Base-by-base conservation (phyloP, 1,140 invertebrate genomes). In the Aphelinus atriplicis region DNA sequence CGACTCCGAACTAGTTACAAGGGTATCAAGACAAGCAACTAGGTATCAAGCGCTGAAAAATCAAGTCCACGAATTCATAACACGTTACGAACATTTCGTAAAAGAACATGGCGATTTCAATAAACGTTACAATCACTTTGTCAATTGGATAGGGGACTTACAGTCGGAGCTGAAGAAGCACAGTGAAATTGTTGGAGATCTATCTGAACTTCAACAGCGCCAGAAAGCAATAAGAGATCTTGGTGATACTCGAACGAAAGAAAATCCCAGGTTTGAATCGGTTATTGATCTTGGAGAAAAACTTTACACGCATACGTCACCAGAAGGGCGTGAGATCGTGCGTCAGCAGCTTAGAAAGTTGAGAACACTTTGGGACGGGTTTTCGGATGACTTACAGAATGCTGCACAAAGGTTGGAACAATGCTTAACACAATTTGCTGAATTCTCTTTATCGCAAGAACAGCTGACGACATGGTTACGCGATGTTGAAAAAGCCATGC, bases 401-500 rank as follows among this genome's bases (percentile, higher is more conserved):
- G 91, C 93, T 3, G 92, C 92, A 45, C 93, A 94, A 67, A 94
- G 94, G 83, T 87, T 98, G 42, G 96, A 98, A 83, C 93, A 95
- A 70, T 97, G 96, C 83, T 88, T 98, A 1, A 89, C 94, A 77
- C 95, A 97, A 81, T 96, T 97, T 79, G 93, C 93, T n/a, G 95
- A 97, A 79, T 95, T 97, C 84, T 93, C 93, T 58, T 84, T 94
- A 75, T 92, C 94, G 47, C 94, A 98, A 89, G 96, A 98, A 83
- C 95, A 97, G 84, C 85, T 98, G 10, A 96, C 95, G 0, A 94
- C 95, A 83, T 98, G 97, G 97, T 84, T 98, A 1, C 92, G 94
- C 81, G 95, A 97, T 82, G 95, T 97, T 6, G 96, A 98, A 84
- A 91, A 93, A 78, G 94, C 95, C 2, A 96, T 98, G 93, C 94